Conservation (phyloP, 2,113 vertebrate species). For the Pterophyllum scalare region DNA sequence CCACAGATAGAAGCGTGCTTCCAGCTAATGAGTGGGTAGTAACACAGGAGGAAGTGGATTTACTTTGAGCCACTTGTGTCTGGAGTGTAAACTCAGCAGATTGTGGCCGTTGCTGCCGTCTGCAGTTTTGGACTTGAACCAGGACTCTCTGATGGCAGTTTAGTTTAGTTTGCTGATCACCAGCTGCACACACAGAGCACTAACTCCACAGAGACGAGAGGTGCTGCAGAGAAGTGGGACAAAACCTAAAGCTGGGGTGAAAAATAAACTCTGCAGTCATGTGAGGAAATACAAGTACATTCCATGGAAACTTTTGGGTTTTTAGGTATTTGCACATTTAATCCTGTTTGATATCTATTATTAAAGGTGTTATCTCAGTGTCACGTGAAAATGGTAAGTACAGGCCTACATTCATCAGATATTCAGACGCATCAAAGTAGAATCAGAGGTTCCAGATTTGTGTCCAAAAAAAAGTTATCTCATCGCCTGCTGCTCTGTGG, state of each 20-base stretch:
- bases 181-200: background rate
- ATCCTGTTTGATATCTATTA: accelerated
- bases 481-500: background rate
- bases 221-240: background rate
- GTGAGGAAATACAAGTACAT: background rate
- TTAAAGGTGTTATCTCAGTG: background rate
- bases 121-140: background rate
- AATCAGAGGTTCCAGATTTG: background rate
- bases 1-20: background rate
- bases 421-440: background rate
- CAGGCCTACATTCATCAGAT: accelerated
- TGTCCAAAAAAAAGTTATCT: accelerated
- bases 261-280: background rate
- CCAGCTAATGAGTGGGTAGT: background rate
- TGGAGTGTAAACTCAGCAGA: slow-evolving; percentile 13
- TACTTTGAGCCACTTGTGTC: background rate
- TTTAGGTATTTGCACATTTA: accelerated
- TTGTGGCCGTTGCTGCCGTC: background rate
- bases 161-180: background rate
- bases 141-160: background rate
- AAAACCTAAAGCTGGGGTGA: background rate
- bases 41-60: background rate
- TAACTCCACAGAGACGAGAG: background rate
- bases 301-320: accelerated
- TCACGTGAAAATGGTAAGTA: background rate